Evolutionary conservation across 2,888 invertebrate species (phyloP).

Genomic region (Fabriciana adippe): DNA sequence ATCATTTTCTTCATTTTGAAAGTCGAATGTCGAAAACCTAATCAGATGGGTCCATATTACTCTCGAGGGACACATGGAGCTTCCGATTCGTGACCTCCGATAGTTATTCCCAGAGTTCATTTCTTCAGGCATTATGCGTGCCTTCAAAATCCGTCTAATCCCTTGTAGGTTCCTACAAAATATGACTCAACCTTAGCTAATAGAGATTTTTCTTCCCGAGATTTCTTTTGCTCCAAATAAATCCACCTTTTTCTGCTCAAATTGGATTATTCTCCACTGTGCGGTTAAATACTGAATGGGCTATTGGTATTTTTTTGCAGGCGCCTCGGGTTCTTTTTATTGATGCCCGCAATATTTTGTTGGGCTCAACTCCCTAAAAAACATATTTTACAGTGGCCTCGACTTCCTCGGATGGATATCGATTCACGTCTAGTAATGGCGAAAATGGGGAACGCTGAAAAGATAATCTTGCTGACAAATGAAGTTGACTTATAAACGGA

Average conservation of each 20-base stretch:
- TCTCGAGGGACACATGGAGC: conserved; percentile 35
- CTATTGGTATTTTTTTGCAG: conserved; percentile 38
- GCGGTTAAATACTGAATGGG: conserved; percentile 43
- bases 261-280: conserved; percentile 43
- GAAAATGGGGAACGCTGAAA: conserved; percentile 28
- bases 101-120: conserved; percentile 40
- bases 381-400: conserved; percentile 38
- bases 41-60: conserved; percentile 36
- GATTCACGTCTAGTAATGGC: conserved; percentile 25
- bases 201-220: conserved; percentile 38
- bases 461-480: conserved; percentile 35
- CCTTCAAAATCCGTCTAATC: conserved; percentile 43
- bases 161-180: conserved; percentile 43
- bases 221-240: conserved; percentile 41
- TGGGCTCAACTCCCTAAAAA: conserved; percentile 36
- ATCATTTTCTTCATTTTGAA: neutral
- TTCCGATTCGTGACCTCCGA: conserved; percentile 39
- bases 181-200: conserved; percentile 41
- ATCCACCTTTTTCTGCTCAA: conserved; percentile 41
- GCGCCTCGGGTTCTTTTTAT: conserved; percentile 39
- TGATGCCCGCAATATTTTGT: conserved; percentile 41
- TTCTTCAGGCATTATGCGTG: conserved; percentile 37
- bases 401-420: conserved; percentile 26
- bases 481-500: conserved; percentile 22
- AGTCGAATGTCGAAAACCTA: conserved; percentile 28